A percentile compares a stretch with the other conserved stretches of the same genome.
These are phyloP conservation scores for Leptopterna dolabrata DNA, from an alignment of 2,888 invertebrate species.

Conservation along the genomic window DNA sequence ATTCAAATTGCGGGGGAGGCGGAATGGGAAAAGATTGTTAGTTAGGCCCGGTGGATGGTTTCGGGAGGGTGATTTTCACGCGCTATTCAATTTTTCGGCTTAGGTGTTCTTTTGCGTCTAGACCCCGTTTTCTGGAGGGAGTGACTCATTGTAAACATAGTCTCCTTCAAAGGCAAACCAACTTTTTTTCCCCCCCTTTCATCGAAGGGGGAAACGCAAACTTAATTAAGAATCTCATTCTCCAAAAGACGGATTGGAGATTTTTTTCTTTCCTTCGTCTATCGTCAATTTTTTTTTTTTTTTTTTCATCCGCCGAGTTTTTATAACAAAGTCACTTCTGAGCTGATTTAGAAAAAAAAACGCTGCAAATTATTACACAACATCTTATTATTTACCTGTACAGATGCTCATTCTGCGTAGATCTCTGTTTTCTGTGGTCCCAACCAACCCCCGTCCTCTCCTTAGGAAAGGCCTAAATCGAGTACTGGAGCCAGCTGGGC, in stretches of 20 bases:
- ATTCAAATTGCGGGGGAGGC: neutral
- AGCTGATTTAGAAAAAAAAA: neutral
- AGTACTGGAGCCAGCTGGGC: no score
- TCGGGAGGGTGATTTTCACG: slow-evolving; percentile 32
- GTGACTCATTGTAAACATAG: slow-evolving; percentile 7
- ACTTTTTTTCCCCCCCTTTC: neutral
- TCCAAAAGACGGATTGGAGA: neutral
- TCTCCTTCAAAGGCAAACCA: slow-evolving; percentile 5
- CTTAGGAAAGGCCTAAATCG: no score
- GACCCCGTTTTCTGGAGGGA: neutral
- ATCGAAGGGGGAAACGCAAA: neutral
- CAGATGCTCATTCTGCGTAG: no score
- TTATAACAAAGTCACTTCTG: neutral
- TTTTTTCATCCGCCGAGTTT: neutral
- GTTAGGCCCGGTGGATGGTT: neutral
- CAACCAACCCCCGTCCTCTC: no score
- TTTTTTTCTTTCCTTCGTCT: neutral
- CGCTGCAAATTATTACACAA: no score
- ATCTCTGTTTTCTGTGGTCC: no score
- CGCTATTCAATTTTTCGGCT: slow-evolving; percentile 47
- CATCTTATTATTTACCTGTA: no score
- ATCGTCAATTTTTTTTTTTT: neutral
- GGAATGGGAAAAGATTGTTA: slow-evolving; percentile 8
- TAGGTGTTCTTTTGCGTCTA: slow-evolving; percentile 29
- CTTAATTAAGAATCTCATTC: slow-evolving; percentile 7